Base-by-base conservation (phyloP, 2,888 invertebrate genomes). In the Melanostoma mellinum region DNA sequence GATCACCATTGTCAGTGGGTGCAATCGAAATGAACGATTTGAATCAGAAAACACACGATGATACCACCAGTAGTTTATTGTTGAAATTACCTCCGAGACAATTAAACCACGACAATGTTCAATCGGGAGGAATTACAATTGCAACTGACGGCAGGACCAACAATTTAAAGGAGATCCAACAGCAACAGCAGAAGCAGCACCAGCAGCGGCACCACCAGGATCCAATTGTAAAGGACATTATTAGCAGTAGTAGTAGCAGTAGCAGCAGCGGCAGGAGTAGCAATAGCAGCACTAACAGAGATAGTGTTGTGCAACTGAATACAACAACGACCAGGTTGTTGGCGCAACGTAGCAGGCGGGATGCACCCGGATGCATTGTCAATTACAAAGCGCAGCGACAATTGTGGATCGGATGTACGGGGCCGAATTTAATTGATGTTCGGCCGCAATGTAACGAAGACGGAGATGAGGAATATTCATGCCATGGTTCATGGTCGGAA, bases 401-500 rank as follows among this genome's bases (percentile, higher is more conserved):
- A 85, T 87, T 91, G 48, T 89, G 89, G 88, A 88, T 91, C 72
- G 91, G 91, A 63, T 91, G 91, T 86, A 90, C 89, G 50, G 91
- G 89, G 68, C 88, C 89, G 38, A 91, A 91, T 87, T 87, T 90
- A 67, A 91, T 91, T 85, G 91, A 91, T 87, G 91, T 91, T 72
- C 89, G 89, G 85, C 91, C 91, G 78, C 87, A 90, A 85, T 91
- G 91, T 86, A 91, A 88, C 85, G 90, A 90, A 56, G 91, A 91
- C 73, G 90, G 90, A 4, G 91, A 91, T 81, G 91, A 91, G 89
- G 91, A 96, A 78, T 97, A 97, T 92, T 96, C 96, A 48, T 97
- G 97, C 90, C 97, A 97, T 91, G 97, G 97, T 63, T 94, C 95
- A 55, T 97, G 97, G 97, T 94, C 95, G 88, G 97, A 97, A 90